Percentiles rank a stretch among this genome's conserved stretches.
Evolutionary conservation across 2,888 invertebrate species (phyloP).

Genomic region (Nymphalis urticae): DNA sequence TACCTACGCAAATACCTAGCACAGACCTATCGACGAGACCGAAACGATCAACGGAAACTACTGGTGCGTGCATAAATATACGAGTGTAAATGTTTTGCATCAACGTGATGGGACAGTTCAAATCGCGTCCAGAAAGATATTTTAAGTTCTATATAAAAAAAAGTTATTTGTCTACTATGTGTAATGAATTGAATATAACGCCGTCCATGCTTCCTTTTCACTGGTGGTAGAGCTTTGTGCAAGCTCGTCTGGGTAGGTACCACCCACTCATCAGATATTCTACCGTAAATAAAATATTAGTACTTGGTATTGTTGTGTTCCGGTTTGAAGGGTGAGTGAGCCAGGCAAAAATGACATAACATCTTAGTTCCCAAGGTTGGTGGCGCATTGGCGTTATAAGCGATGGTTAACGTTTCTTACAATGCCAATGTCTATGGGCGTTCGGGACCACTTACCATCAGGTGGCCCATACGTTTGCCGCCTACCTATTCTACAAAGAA

Average conservation of each 20-base stretch:
- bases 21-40: conserved; percentile 19
- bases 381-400: too few species aligned
- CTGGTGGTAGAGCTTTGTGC: neutral
- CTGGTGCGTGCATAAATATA: conserved; percentile 25
- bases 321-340: too few species aligned
- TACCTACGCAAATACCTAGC: conserved; percentile 32
- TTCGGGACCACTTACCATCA: neutral
- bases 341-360: too few species aligned
- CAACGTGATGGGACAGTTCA: neutral
- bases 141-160: neutral
- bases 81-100: conserved; percentile 10
- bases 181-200: neutral
- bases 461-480: too few species aligned
- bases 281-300: too few species aligned
- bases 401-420: too few species aligned
- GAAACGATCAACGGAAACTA: conserved; percentile 24
- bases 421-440: too few species aligned
- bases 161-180: neutral
- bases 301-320: too few species aligned
- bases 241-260: too few species aligned
- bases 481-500: too few species aligned
- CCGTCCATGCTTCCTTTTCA: neutral
- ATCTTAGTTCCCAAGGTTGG: too few species aligned
- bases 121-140: neutral
- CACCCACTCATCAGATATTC: too few species aligned